Percentiles rank a stretch among this genome's conserved stretches.
phyloP scores from a whole-genome alignment of 92 coral and sea anemone species.

The Porites evermanni region DNA sequence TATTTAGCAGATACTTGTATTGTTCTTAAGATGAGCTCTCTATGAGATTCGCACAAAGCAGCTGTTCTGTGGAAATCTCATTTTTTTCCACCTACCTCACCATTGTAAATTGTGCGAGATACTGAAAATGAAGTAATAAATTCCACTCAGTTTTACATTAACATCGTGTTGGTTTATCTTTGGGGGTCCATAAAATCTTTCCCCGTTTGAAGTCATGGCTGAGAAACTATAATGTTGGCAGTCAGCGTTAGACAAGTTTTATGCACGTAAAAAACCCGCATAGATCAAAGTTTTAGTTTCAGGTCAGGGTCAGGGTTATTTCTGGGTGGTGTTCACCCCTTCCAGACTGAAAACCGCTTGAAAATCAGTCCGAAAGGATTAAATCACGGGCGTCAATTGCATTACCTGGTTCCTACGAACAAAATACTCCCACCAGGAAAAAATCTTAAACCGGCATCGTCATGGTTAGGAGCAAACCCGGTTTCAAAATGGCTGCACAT shows the following conservation, averaged over 20 bases:
- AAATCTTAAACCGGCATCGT: neutral
- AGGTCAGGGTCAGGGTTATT: no score
- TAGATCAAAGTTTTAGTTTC: neutral
- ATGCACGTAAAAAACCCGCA: neutral
- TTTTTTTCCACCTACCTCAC: neutral
- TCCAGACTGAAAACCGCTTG: neutral
- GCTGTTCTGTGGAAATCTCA: slow-evolving; percentile 4
- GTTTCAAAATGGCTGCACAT: no score
- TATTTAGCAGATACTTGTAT: neutral
- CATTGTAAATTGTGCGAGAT: slow-evolving; percentile 4
- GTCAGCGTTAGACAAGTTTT: neutral
- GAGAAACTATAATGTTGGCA: slow-evolving; percentile 4
- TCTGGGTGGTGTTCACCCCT: neutral
- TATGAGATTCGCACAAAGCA: neutral
- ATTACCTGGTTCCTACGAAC: neutral
- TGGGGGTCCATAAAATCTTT: no score
- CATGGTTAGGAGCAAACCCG: no score
- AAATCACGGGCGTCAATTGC: slow-evolving; percentile 7
- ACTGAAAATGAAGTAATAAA: slow-evolving; percentile 11
- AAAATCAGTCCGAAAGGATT: neutral
- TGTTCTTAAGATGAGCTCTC: neutral
- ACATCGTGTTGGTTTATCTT: no score
- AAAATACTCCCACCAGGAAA: neutral
- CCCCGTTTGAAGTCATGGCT: neutral
- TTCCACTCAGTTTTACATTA: neutral